phyloP scores from a whole-genome alignment of 2,797 vertebrate species.

The Chloroceryle inda region DNA sequence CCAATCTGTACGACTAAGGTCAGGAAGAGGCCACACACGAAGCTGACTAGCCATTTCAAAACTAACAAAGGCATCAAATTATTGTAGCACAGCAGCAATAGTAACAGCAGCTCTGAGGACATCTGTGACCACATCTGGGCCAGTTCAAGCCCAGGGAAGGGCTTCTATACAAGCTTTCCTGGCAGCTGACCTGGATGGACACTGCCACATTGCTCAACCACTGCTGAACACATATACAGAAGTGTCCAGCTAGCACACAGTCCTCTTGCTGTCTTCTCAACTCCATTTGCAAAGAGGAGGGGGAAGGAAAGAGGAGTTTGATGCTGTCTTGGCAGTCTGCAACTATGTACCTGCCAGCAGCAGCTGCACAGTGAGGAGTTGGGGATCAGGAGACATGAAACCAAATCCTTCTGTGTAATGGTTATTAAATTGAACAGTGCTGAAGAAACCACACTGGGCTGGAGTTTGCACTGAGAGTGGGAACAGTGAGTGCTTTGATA shows the following conservation, averaged over 20 bases:
- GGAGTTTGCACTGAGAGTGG: not conserved
- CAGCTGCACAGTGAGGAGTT: conserved; percentile 3
- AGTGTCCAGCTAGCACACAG: not conserved
- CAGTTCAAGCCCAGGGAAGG: not conserved
- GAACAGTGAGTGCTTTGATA: not conserved
- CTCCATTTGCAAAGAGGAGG: not conserved
- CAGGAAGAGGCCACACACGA: not conserved
- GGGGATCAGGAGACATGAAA: not conserved
- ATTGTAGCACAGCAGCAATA: not conserved
- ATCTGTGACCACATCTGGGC: not conserved
- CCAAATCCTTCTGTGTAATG: not conserved
- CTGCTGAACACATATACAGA: not conserved
- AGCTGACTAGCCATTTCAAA: not conserved
- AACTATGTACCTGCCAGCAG: conserved; percentile 16
- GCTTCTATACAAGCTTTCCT: not conserved
- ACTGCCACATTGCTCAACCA: not conserved
- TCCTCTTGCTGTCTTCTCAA: not conserved
- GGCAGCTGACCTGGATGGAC: not conserved
- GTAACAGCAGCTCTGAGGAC: not conserved
- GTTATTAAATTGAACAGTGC: not conserved
- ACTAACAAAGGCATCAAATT: not conserved
- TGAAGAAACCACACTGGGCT: not conserved
- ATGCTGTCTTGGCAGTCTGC: not conserved
- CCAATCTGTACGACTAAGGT: not conserved
- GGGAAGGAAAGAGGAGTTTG: not conserved